Conservation (phyloP, 2,797 vertebrate genomes). For the Tachyglossus aculeatus region DNA sequence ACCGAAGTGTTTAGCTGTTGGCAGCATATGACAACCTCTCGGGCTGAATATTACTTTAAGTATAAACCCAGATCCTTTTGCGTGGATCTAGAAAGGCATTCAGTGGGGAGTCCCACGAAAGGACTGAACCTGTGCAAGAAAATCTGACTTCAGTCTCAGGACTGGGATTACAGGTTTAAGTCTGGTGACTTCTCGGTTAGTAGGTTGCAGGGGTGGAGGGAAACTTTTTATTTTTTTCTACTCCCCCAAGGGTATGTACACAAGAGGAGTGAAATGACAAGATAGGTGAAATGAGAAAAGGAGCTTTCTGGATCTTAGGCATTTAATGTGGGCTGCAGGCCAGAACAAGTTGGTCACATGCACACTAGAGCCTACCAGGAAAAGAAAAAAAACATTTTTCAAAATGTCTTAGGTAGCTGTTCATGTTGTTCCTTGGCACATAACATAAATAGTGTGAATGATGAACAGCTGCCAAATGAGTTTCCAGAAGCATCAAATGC, state of each 20-base stretch:
- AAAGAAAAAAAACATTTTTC: not conserved
- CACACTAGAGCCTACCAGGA: not conserved
- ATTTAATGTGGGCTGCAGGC: not conserved
- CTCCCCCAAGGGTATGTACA: not conserved
- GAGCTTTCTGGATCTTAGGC: not conserved
- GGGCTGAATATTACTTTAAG: not conserved
- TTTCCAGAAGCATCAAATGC: not conserved
- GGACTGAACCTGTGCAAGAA: too few relatives aligned
- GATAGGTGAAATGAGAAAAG: not conserved
- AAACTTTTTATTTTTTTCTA: conserved; percentile 8
- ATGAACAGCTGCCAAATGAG: not conserved
- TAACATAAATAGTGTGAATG: not conserved
- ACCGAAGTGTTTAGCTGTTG: not conserved
- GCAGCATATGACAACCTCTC: not conserved
- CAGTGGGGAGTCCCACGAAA: too few relatives aligned
- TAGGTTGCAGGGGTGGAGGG: not conserved
- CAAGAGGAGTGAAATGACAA: not conserved
- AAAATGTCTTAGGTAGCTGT: not conserved
- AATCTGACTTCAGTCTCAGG: too few relatives aligned
- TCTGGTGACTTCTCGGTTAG: not conserved
- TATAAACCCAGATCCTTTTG: not conserved
- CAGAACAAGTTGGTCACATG: not conserved
- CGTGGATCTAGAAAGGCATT: too few relatives aligned
- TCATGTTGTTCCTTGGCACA: too few relatives aligned
- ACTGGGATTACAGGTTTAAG: too few relatives aligned